Conservation (phyloP, 2,113 vertebrate genomes). For the Salvelinus alpinus region DNA sequence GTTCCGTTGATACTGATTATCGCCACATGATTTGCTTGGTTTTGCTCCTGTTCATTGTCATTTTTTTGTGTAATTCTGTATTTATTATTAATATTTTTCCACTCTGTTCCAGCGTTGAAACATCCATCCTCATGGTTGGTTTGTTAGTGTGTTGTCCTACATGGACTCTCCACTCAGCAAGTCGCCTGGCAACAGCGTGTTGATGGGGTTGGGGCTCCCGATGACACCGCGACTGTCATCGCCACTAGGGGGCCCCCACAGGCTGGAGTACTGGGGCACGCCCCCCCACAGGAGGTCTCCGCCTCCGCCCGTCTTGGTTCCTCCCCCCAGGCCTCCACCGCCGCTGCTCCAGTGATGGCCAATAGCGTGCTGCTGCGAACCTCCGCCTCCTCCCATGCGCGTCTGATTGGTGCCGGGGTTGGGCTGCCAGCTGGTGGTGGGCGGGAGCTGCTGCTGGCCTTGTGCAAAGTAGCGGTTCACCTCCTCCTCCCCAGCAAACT, state of each 20-base stretch:
- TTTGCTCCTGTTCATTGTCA: constrained; percentile 68
- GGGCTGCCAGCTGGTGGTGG: constrained; percentile 95
- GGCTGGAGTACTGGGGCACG: constrained; percentile 93
- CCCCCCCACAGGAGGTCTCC: constrained; percentile 93
- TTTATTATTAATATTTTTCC: constrained; percentile 22
- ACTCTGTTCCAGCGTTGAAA: constrained; percentile 38
- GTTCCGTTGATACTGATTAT: constrained; percentile 78
- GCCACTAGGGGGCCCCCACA: constrained; percentile 90
- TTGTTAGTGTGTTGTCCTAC: constrained; percentile 70
- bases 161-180: constrained; percentile 96
- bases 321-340: constrained; percentile 65
- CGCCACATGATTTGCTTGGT: constrained; percentile 80
- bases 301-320: constrained; percentile 69
- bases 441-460: constrained; percentile 90
- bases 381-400: constrained; percentile 75
- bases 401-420: constrained; percentile 84
- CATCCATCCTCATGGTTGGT: constrained; percentile 27
- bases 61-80: constrained; percentile 36
- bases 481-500: constrained; percentile 97
- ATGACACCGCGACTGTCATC: constrained; percentile 86
- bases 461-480: constrained; percentile 97
- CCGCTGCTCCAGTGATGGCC: constrained; percentile 85
- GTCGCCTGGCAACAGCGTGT: constrained; percentile 94
- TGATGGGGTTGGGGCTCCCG: constrained; percentile 91
- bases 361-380: constrained; percentile 79